Percentiles rank a stretch among this genome's conserved stretches.
phyloP scores from a whole-genome alignment of 2,797 vertebrate genomes.

The Argyrosomus regius region DNA sequence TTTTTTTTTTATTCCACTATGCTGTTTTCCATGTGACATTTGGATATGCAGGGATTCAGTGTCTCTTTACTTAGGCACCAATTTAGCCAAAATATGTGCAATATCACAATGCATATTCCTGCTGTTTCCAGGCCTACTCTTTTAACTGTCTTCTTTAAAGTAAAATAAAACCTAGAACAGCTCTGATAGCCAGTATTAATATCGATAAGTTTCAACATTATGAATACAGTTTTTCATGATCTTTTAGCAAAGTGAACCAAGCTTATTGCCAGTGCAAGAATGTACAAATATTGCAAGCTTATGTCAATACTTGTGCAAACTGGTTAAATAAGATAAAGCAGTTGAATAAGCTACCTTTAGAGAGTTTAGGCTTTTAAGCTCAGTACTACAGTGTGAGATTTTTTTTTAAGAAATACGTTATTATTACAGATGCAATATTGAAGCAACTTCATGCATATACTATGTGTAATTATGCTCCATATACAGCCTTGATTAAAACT shows the following conservation, averaged over 20 bases:
- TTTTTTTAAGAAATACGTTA: slow-evolving; percentile 37
- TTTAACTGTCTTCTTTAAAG: slow-evolving; percentile 33
- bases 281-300: slow-evolving; percentile 62
- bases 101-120: slow-evolving; percentile 49
- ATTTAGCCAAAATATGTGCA: slow-evolving; percentile 41
- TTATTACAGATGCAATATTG: slow-evolving; percentile 63
- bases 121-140: slow-evolving; percentile 20
- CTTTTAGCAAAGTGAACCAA: slow-evolving; percentile 64
- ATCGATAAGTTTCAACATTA: slow-evolving; percentile 31
- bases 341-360: slow-evolving; percentile 48
- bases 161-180: slow-evolving; percentile 36
- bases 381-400: slow-evolving; percentile 33
- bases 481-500: slow-evolving; percentile 65
- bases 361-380: slow-evolving; percentile 50
- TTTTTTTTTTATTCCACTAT: background rate
- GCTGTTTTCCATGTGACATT: slow-evolving; percentile 4
- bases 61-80: slow-evolving; percentile 10
- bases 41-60: slow-evolving; percentile 2
- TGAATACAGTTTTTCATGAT: slow-evolving; percentile 40
- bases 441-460: slow-evolving; percentile 77
- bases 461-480: slow-evolving; percentile 62
- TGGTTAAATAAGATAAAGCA: slow-evolving; percentile 63
- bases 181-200: slow-evolving; percentile 27
- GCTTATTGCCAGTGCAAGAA: slow-evolving; percentile 52
- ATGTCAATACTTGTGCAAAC: slow-evolving; percentile 64